Conservation (phyloP, 2,113 vertebrate genomes). For the Colossoma macropomum region DNA sequence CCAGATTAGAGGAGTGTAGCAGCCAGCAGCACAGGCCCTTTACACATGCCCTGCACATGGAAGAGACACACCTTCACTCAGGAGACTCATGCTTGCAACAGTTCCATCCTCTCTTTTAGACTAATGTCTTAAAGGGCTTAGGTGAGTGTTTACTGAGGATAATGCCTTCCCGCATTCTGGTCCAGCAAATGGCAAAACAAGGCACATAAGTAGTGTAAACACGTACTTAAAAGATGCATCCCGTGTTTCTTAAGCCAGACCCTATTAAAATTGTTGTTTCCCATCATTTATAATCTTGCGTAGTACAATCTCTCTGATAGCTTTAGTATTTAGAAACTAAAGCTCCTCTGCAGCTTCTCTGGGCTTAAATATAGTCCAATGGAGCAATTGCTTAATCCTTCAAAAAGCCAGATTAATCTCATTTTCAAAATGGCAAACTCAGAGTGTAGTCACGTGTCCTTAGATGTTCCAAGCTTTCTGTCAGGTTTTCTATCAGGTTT, state of each 20-base stretch:
- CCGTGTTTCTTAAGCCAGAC: background rate
- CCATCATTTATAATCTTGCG: background rate
- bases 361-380: background rate
- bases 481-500: background rate
- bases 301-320: background rate
- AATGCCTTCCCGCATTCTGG: background rate
- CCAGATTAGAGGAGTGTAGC: background rate
- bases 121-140: constrained; percentile 14
- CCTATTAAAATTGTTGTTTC: background rate
- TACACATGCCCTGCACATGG: constrained; percentile 26
- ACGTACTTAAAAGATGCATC: background rate
- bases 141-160: background rate
- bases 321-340: background rate
- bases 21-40: background rate
- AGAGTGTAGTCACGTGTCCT: background rate
- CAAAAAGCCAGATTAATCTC: background rate
- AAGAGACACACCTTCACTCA: constrained; percentile 27
- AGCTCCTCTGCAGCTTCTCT: background rate
- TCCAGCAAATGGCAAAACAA: background rate
- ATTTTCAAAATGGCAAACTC: background rate
- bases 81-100: constrained; percentile 5
- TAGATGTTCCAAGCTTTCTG: background rate
- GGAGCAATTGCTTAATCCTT: background rate
- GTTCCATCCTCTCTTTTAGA: constrained; percentile 24
- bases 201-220: background rate